These are phyloP conservation scores for Synanthedon tipuliformis DNA, from an alignment of 2,888 invertebrate species.

Conservation along the genomic window DNA sequence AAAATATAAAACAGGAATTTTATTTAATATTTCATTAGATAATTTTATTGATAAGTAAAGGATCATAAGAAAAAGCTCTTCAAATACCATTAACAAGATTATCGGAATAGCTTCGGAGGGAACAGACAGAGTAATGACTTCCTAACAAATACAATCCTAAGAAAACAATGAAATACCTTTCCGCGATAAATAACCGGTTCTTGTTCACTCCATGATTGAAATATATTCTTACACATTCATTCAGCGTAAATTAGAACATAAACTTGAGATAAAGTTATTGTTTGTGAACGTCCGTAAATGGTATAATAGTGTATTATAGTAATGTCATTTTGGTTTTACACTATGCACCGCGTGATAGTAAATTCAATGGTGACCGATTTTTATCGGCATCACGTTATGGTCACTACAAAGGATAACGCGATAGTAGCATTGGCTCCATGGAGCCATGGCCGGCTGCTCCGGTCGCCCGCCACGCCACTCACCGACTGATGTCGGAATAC, in stretches of 20 bases:
- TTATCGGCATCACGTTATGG: constrained; percentile 26
- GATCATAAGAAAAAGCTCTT: no score
- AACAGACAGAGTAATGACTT: no score
- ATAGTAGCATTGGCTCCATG: constrained; percentile 21
- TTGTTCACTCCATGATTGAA: not conserved
- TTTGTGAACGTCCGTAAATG: not conserved
- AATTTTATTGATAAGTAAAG: no score
- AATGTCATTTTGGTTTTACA: constrained; percentile 12
- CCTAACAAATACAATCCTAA: no score
- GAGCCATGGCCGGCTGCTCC: constrained; percentile 43
- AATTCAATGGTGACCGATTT: constrained; percentile 29
- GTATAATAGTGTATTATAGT: not conserved
- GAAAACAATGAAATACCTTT: not conserved
- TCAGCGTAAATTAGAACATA: not conserved
- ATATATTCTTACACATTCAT: not conserved
- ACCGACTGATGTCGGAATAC: constrained; percentile 63
- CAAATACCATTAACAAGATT: no score
- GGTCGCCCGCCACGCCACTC: constrained; percentile 50
- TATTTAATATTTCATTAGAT: no score
- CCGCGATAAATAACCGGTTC: not conserved
- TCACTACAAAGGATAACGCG: constrained; percentile 49
- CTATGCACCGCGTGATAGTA: constrained; percentile 22
- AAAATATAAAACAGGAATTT: no score
- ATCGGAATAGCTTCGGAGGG: no score
- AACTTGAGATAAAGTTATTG: not conserved